Evolutionary conservation across 1,140 invertebrate species (phyloP).

Genomic region (Matsumurasca onukii): DNA sequence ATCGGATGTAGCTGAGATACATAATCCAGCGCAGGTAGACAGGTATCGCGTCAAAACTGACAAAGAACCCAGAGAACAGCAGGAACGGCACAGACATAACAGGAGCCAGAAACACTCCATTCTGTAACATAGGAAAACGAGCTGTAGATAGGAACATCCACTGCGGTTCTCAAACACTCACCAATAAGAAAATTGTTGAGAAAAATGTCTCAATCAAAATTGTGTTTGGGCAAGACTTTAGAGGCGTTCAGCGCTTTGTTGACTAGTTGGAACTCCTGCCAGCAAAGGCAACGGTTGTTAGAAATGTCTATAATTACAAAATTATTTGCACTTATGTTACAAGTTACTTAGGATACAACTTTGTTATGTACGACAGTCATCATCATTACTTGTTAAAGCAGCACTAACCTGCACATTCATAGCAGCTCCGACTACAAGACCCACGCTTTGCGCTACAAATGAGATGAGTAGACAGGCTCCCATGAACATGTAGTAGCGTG

Average conservation of each 20-base stretch:
- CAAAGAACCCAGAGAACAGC: conserved; percentile 95
- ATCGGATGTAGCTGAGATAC: conserved; percentile 93
- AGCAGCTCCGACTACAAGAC: conserved; percentile 91
- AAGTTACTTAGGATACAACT: no score
- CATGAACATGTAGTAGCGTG: conserved; percentile 87
- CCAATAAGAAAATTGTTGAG: no score
- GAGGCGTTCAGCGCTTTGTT: no score
- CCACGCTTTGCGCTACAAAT: conserved; percentile 94
- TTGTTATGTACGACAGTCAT: no score
- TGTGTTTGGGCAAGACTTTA: no score
- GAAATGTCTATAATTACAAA: no score
- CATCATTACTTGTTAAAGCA: no score
- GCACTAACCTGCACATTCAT: conserved; percentile 73
- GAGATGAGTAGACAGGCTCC: conserved; percentile 86
- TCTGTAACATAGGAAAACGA: conserved; percentile 56
- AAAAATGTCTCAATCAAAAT: no score
- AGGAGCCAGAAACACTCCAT: conserved; percentile 94
- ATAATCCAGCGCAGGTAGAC: conserved; percentile 94
- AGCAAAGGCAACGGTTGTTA: no score
- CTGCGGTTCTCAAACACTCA: not conserved
- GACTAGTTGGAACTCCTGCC: no score
- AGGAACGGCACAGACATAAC: conserved; percentile 94
- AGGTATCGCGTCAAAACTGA: conserved; percentile 95
- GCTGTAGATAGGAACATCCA: no score
- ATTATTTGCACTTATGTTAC: no score